These are phyloP conservation scores for Trematomus loennbergii DNA, from an alignment of 2,113 vertebrate genomes.

Conservation along the genomic window DNA sequence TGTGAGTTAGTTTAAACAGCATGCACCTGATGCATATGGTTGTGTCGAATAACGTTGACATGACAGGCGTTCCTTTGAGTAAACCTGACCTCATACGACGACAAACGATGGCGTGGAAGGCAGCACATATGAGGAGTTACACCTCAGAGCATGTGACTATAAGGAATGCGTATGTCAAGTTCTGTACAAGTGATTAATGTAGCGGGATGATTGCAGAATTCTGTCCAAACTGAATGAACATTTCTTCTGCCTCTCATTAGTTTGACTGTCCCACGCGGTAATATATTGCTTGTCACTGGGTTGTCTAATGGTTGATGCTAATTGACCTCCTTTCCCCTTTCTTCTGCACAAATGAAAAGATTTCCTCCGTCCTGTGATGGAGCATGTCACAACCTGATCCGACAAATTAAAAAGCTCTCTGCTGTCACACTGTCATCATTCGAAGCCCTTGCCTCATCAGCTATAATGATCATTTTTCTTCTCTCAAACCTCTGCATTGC, in stretches of 20 bases:
- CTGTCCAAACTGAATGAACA: slow-evolving; percentile 76
- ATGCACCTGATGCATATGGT: not conserved
- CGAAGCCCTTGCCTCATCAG: slow-evolving; percentile 79
- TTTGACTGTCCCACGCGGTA: slow-evolving; percentile 81
- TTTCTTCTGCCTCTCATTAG: slow-evolving; percentile 82
- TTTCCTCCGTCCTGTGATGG: slow-evolving; percentile 81
- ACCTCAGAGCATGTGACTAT: slow-evolving; percentile 37
- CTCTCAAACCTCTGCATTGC: slow-evolving; percentile 57
- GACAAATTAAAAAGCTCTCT: slow-evolving; percentile 88
- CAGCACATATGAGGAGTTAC: slow-evolving; percentile 30
- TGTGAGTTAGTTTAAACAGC: not conserved
- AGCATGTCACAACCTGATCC: slow-evolving; percentile 86
- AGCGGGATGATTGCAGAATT: slow-evolving; percentile 66
- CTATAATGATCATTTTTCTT: slow-evolving; percentile 85
- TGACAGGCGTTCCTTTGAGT: slow-evolving; percentile 59
- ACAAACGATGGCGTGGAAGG: slow-evolving; percentile 35
- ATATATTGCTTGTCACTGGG: slow-evolving; percentile 83
- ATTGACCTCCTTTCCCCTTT: slow-evolving; percentile 85
- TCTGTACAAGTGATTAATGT: slow-evolving; percentile 72
- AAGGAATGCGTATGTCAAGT: slow-evolving; percentile 64
- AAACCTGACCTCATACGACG: slow-evolving; percentile 63
- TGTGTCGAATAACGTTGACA: slow-evolving; percentile 44
- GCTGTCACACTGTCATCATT: slow-evolving; percentile 85
- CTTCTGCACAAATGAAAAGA: slow-evolving; percentile 86
- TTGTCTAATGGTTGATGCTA: slow-evolving; percentile 87